A percentile compares a stretch with the other conserved stretches of the same genome.
These are phyloP conservation scores for Castor canadensis DNA, from an alignment of 2,113 vertebrate genomes.

Conservation along the genomic window DNA sequence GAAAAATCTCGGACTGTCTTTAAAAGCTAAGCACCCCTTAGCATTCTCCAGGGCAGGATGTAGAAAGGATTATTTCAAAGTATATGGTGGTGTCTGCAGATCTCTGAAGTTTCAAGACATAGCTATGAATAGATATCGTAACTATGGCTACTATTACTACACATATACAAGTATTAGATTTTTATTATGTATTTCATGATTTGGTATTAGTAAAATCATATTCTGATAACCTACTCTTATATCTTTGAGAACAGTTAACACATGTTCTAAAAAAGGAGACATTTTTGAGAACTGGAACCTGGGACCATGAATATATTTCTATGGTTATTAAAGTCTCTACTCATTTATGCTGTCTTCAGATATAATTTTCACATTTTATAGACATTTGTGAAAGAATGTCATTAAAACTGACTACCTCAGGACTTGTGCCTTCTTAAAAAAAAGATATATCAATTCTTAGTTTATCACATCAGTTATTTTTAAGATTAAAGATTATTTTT, in stretches of 20 bases:
- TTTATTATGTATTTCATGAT: background rate
- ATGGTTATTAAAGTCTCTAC: background rate
- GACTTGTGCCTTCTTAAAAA: background rate
- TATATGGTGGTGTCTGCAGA: background rate
- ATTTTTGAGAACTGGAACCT: background rate
- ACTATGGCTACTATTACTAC: background rate
- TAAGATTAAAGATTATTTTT: background rate
- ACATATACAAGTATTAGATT: background rate
- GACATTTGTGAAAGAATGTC: background rate
- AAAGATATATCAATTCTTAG: background rate
- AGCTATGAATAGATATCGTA: background rate
- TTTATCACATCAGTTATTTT: background rate
- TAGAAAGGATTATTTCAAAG: background rate
- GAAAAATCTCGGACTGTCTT: slow-evolving; percentile 23
- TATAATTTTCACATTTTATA: background rate
- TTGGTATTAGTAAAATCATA: background rate
- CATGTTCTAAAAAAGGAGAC: background rate
- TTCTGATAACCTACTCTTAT: background rate
- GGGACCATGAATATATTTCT: background rate
- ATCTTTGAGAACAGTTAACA: background rate
- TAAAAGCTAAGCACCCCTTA: background rate
- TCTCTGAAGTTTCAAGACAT: background rate
- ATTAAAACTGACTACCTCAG: background rate
- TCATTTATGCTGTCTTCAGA: background rate
- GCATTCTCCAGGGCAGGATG: background rate